Evolutionary conservation across 92 coral and sea anemone genomes (phyloP).

Genomic region (Plumapathes pennacea): DNA sequence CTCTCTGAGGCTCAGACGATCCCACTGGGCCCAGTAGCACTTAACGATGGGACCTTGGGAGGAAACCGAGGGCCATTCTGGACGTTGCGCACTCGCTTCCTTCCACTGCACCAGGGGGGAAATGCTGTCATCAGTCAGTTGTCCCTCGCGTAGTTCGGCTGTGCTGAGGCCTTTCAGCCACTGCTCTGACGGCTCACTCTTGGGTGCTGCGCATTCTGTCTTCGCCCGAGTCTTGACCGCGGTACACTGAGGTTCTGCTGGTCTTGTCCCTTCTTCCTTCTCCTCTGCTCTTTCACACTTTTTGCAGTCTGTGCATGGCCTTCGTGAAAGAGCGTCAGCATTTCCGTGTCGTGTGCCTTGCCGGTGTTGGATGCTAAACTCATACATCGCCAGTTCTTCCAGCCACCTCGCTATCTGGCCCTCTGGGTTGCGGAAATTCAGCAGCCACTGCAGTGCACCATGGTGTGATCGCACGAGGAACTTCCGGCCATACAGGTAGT

Average conservation of each 20-base stretch:
- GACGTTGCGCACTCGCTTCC: not conserved
- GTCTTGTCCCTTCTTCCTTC: not conserved
- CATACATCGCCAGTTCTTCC: conserved; percentile 24
- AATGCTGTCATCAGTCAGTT: not conserved
- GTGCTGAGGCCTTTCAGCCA: too few relatives aligned
- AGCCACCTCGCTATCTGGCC: conserved; percentile 31
- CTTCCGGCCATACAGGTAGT: conserved; percentile 20
- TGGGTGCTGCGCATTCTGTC: too few relatives aligned
- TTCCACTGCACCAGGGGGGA: conserved; percentile 4
- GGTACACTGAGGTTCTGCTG: too few relatives aligned
- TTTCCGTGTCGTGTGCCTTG: conserved; percentile 5
- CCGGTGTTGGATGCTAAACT: conserved; percentile 9
- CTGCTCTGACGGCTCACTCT: too few relatives aligned
- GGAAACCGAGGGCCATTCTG: conserved; percentile 12
- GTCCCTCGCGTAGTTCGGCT: conserved; percentile 1
- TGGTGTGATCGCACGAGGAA: conserved; percentile 27
- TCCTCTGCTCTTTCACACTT: conserved; percentile 12
- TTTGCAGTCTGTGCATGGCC: conserved; percentile 14
- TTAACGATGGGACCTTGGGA: not conserved
- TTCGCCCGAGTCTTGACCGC: too few relatives aligned
- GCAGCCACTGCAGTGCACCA: conserved; percentile 26
- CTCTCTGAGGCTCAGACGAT: not conserved
- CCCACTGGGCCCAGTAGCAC: conserved; percentile 22
- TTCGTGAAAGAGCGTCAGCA: conserved; percentile 11
- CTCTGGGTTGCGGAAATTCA: conserved; percentile 27